Conservation (phyloP, 2,797 vertebrate genomes). For the Darevskia nairensis region DNA sequence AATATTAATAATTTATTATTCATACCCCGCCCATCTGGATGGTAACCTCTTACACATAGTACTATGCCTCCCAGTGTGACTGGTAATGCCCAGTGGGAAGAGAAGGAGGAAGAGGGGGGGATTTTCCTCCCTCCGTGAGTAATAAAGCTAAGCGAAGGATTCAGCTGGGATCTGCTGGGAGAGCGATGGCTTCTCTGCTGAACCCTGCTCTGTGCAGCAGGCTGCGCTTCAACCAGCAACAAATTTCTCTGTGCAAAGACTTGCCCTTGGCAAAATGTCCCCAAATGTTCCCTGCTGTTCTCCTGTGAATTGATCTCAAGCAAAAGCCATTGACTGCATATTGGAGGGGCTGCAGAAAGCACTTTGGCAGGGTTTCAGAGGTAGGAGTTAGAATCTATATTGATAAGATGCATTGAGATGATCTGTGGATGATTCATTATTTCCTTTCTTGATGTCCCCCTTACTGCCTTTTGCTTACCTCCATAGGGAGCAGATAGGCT, state of each 20-base stretch:
- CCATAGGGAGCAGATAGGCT: neutral
- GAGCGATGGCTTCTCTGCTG: neutral
- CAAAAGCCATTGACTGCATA: neutral
- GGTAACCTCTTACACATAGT: neutral
- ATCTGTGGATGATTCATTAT: rapidly evolving
- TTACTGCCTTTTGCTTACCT: neutral
- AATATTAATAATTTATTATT: no score
- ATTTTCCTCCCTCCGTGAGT: neutral
- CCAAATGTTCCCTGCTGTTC: neutral
- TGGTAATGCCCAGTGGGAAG: no score
- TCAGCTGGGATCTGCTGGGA: neutral
- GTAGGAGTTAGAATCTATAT: neutral
- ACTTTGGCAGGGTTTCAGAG: neutral
- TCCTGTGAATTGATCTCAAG: constrained; percentile 7
- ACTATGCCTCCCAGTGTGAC: neutral
- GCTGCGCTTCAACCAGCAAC: neutral
- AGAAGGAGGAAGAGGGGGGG: neutral
- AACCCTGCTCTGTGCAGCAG: neutral
- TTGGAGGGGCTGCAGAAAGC: neutral
- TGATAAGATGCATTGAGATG: constrained; percentile 31
- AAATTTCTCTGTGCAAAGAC: neutral
- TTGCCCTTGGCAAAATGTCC: constrained; percentile 21
- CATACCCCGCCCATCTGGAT: neutral
- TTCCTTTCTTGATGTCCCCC: neutral
- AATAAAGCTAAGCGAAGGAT: neutral